Evolutionary conservation across 2,797 vertebrate species (phyloP).

Genomic region (Orestias chungarensis): DNA sequence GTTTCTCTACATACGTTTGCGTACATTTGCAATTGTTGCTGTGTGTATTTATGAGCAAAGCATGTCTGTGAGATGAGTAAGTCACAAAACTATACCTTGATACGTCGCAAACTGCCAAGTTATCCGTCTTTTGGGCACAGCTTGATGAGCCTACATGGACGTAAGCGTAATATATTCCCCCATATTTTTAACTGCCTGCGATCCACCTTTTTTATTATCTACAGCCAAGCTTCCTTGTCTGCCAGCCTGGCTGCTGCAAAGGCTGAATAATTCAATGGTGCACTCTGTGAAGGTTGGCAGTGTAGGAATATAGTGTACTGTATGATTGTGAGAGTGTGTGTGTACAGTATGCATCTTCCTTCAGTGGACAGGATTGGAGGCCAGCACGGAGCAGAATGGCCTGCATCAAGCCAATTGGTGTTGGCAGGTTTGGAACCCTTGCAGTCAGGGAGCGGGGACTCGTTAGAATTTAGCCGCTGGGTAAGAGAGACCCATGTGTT

Average conservation of each 20-base stretch:
- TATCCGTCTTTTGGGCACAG: slow-evolving; percentile 38
- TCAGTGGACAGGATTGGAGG: slow-evolving; percentile 40
- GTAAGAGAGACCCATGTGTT: slow-evolving; percentile 28
- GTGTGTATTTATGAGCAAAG: slow-evolving; percentile 18
- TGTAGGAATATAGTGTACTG: slow-evolving; percentile 43
- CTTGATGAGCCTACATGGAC: slow-evolving; percentile 17
- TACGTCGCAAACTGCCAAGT: slow-evolving; percentile 19
- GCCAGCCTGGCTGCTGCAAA: slow-evolving; percentile 52
- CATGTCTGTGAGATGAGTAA: slow-evolving; percentile 35
- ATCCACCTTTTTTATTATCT: slow-evolving; percentile 52
- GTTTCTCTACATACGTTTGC: slow-evolving; percentile 25
- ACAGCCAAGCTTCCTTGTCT: slow-evolving; percentile 46
- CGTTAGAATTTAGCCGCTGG: slow-evolving; percentile 66
- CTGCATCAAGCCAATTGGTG: slow-evolving; percentile 70
- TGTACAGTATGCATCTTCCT: slow-evolving; percentile 41
- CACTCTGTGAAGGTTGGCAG: slow-evolving; percentile 53
- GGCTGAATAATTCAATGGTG: slow-evolving; percentile 77
- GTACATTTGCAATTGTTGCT: slow-evolving; percentile 18
- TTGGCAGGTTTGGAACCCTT: slow-evolving; percentile 70
- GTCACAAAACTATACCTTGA: slow-evolving; percentile 28
- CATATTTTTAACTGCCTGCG: slow-evolving; percentile 22
- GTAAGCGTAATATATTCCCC: slow-evolving; percentile 18
- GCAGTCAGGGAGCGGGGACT: slow-evolving; percentile 61
- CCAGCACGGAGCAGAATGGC: slow-evolving; percentile 42
- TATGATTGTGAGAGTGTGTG: slow-evolving; percentile 39